Conservation (phyloP, 2,888 invertebrate species). For the Tipula confusa region DNA sequence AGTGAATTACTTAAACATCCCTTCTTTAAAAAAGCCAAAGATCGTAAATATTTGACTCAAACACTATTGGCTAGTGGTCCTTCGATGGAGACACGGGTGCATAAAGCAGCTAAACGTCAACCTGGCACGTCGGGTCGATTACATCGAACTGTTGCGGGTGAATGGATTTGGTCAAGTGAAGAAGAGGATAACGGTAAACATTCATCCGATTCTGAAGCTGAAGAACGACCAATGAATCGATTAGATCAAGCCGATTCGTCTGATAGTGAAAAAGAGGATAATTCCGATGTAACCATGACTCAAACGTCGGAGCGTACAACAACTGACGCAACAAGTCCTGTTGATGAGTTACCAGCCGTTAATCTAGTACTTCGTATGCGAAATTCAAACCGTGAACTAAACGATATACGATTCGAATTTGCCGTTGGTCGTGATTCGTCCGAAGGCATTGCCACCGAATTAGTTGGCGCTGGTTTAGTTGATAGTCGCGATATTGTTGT, state of each 20-base stretch:
- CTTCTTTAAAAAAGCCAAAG: conserved; percentile 97
- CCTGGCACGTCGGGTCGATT: conserved; percentile 81
- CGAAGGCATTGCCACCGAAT: conserved; percentile 89
- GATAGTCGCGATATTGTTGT: conserved; percentile 85
- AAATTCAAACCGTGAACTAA: conserved; percentile 84
- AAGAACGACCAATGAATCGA: conserved; percentile 59
- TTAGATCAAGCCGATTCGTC: conserved; percentile 58
- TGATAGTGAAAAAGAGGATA: conserved; percentile 55
- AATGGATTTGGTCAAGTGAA: conserved; percentile 98
- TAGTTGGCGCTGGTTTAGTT: conserved; percentile 92
- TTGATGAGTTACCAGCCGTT: conserved; percentile 55
- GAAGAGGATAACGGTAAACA: conserved; percentile 70
- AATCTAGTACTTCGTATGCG: conserved; percentile 87
- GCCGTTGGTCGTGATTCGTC: conserved; percentile 82
- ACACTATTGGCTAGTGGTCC: conserved; percentile 82
- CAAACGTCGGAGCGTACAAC: conserved; percentile 46
- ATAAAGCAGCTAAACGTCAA: conserved; percentile 76
- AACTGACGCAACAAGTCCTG: conserved; percentile 48
- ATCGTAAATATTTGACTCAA: conserved; percentile 80
- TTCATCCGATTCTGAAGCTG: conserved; percentile 54
- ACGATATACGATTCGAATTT: conserved; percentile 97
- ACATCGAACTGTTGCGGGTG: conserved; percentile 91
- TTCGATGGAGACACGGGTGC: conserved; percentile 83
- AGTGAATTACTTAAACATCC: conserved; percentile 93
- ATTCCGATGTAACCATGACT: conserved; percentile 49